phyloP scores from a whole-genome alignment of 2,888 invertebrate species.

The Spodoptera picta region DNA sequence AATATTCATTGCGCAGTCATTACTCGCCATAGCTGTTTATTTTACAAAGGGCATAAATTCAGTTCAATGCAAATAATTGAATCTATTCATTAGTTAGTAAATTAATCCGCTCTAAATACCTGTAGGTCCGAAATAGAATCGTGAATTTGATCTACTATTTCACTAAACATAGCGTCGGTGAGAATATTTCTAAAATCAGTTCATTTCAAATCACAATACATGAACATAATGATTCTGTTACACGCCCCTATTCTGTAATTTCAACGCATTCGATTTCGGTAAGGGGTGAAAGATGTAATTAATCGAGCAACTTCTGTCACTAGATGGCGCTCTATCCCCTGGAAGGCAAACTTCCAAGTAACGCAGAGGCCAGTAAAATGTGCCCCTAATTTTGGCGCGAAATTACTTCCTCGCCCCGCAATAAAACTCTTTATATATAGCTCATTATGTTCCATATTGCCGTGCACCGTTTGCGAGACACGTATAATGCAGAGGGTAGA shows the following conservation, averaged over 20 bases:
- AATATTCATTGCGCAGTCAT: constrained; percentile 40
- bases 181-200: constrained; percentile 6
- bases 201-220: constrained; percentile 49
- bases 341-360: constrained; percentile 49
- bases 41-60: constrained; percentile 10
- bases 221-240: constrained; percentile 72
- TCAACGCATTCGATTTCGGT: constrained; percentile 69
- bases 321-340: constrained; percentile 60
- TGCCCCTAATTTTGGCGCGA: constrained; percentile 72
- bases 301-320: constrained; percentile 83
- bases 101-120: constrained; percentile 9
- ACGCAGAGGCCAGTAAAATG: constrained; percentile 67
- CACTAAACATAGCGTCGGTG: not conserved
- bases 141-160: constrained; percentile 1
- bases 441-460: constrained; percentile 57
- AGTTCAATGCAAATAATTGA: constrained; percentile 4
- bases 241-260: constrained; percentile 69
- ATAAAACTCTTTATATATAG: constrained; percentile 59
- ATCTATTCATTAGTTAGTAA: constrained; percentile 7
- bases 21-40: constrained; percentile 10
- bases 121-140: not conserved
- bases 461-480: constrained; percentile 38
- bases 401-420: constrained; percentile 50
- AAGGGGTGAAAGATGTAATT: constrained; percentile 83
- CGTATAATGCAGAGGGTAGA: constrained; percentile 73